Evolutionary conservation across 2,113 vertebrate species (phyloP).

Genomic region (Lophochroa leadbeateri): DNA sequence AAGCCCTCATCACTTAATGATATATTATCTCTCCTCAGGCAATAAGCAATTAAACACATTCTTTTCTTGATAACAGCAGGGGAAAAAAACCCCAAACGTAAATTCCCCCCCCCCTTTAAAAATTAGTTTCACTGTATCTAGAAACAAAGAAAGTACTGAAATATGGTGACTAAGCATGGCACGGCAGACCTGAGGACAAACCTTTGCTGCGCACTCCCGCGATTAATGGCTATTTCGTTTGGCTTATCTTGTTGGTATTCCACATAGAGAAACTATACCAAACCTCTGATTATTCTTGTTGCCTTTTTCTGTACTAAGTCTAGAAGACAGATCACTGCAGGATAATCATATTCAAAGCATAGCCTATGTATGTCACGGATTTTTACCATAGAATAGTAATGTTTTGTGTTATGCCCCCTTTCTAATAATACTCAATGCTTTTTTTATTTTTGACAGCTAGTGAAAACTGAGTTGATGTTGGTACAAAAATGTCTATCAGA

Average conservation of each 20-base stretch:
- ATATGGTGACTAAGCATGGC: not conserved
- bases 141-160: not conserved
- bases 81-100: not conserved
- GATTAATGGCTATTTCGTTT: not conserved
- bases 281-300: not conserved
- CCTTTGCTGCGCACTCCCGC: not conserved
- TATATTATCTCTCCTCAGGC: not conserved
- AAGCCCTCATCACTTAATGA: not conserved
- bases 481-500: not conserved
- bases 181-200: not conserved
- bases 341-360: not conserved
- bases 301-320: not conserved
- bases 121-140: not conserved
- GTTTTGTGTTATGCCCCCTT: not conserved
- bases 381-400: not conserved
- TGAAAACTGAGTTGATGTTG: not conserved
- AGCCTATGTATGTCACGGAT: not conserved
- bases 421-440: not conserved
- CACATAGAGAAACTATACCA: not conserved
- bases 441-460: conserved; percentile 8
- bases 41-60: conserved; percentile 23
- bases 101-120: not conserved
- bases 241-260: not conserved
- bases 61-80: not conserved
- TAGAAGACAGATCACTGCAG: not conserved